phyloP scores from a whole-genome alignment of 1,140 invertebrate genomes.

The Bombus affinis region DNA sequence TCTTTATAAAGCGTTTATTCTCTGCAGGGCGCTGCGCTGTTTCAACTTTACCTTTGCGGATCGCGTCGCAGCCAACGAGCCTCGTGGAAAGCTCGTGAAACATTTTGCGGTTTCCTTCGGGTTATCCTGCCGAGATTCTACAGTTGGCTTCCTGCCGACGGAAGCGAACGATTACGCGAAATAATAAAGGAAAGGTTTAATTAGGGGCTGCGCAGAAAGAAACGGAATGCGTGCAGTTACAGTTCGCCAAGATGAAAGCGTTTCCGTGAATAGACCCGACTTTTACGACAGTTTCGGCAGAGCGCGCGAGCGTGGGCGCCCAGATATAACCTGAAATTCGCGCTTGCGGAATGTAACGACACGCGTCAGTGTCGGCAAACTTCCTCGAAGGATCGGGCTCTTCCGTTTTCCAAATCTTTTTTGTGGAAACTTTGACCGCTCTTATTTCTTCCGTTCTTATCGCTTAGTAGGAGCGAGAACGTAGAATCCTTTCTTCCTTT shows the following conservation, averaged over 20 bases:
- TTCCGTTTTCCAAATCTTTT: slow-evolving; percentile 48
- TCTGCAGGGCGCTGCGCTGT: neutral
- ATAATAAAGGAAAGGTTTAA: neutral
- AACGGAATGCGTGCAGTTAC: neutral
- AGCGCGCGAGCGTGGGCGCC: too few relatives aligned
- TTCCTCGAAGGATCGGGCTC: neutral
- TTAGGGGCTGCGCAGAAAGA: neutral
- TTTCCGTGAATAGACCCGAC: too few relatives aligned
- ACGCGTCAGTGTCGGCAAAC: slow-evolving; percentile 13
- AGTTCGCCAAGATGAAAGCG: too few relatives aligned
- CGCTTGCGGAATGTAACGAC: slow-evolving; percentile 27
- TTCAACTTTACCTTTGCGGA: slow-evolving; percentile 34
- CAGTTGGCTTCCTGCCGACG: neutral
- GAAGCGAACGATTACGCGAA: neutral
- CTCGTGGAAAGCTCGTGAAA: neutral
- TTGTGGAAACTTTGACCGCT: slow-evolving; percentile 60
- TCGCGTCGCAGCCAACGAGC: neutral
- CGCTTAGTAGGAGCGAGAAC: too few relatives aligned
- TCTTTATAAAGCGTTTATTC: slow-evolving; percentile 24
- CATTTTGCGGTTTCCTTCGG: neutral
- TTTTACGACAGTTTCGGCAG: too few relatives aligned
- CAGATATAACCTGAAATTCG: slow-evolving; percentile 34
- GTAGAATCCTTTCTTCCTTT: too few relatives aligned
- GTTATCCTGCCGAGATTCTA: neutral
- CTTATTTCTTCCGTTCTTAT: too few relatives aligned